A percentile compares a stretch with the other conserved stretches of the same genome.
Conservation (phyloP, 23 tunicate species). For the Clavelina lepadiformis region DNA sequence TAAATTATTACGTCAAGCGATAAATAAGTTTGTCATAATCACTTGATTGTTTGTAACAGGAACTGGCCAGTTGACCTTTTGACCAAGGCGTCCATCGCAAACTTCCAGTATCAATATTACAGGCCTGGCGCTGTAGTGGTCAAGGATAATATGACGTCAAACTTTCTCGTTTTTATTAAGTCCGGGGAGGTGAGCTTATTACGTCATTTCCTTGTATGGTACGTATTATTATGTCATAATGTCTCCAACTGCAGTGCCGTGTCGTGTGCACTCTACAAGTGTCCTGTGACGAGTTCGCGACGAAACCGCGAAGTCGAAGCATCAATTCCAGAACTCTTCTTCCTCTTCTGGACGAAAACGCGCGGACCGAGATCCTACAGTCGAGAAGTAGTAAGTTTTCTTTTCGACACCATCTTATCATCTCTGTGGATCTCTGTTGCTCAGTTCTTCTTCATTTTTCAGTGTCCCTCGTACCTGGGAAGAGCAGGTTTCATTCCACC, state of each 20-base stretch:
- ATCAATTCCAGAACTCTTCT: neutral
- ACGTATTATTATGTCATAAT: neutral
- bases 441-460: too few relatives aligned
- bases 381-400: conserved; percentile 16
- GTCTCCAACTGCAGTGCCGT: conserved; percentile 26
- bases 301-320: conserved; percentile 6
- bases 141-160: conserved; percentile 20
- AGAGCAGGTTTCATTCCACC: too few relatives aligned
- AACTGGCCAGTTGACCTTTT: conserved; percentile 66
- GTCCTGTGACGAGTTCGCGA: too few relatives aligned
- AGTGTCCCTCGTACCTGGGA: too few relatives aligned
- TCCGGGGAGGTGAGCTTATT: conserved; percentile 54
- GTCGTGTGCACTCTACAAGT: conserved; percentile 45
- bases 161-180: conserved; percentile 61
- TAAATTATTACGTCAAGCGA: too few relatives aligned
- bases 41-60: conserved; percentile 13
- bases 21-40: too few relatives aligned
- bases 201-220: neutral
- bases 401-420: too few relatives aligned
- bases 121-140: conserved; percentile 46
- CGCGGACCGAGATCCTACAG: neutral
- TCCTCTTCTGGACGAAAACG: conserved; percentile 3
- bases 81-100: conserved; percentile 36
- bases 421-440: neutral
- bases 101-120: conserved; percentile 61